Evolutionary conservation across 2,797 vertebrate genomes (phyloP), one percentile per base, ranked within the genome.

Genomic region (Remorina albescens): DNA sequence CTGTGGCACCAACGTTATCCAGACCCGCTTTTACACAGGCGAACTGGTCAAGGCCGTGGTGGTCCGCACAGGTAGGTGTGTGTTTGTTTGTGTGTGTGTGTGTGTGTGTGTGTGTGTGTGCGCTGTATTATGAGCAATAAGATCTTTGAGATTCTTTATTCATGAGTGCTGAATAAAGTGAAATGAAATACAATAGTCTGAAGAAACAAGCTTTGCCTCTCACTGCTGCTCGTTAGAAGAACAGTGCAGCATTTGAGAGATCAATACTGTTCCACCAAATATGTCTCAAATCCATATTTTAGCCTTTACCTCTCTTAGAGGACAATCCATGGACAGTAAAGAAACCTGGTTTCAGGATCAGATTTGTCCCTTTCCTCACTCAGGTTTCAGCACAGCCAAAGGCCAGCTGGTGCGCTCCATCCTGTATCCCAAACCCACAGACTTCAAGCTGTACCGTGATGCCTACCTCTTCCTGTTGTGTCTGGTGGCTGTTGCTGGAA

Each of bases 381-480:
- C 87, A 99, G 98, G 98, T 75, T 99, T 98, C 91, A 95, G 95
- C 90, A 99, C 98, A 75, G 96, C 97, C 53, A 99, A 99, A 94
- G 98, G 98, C 70, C 97, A 98, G 84, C 95, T 99, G 86, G 96
- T 99, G 61, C 96, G 97, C 74, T 98, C 97, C 74, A 99, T 99
- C 86, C 88, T 99, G 2, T 99, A 99, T 88, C 98, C 98, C 61
- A 99, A 99, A 88, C 98, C 97, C 82, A 99, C 97, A 13, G 97
- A 99, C 90, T 99, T 99, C 86, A 99, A 99, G 85, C 95, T 99
- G 88, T 99, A 99, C 94, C 95, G 95, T 82, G 98, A 99, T 82
- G 98, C 98, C 88, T 99, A 97, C 91, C 91, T 98, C 93, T 99
- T 99, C 90, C 90, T 99, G 6, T 89, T 99, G 50, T 99, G 96